Evolutionary conservation across 2,888 invertebrate genomes (phyloP), one percentile per base, ranked within the genome.

Genomic region (Sesamia inferens): DNA sequence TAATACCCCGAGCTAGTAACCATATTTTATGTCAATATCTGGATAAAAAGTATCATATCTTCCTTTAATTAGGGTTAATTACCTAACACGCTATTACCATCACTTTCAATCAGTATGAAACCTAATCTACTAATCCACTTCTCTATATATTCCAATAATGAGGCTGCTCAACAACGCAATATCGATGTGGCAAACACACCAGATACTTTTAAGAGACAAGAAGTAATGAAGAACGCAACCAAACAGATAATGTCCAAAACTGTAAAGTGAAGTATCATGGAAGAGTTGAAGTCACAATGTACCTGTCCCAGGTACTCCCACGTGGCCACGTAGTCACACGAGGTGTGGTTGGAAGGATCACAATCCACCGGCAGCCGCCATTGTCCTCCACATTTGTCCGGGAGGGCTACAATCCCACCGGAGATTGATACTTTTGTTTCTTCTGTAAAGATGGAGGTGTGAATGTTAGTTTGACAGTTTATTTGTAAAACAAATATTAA

Each of bases 351-450:
- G 76, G 96, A 0, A 0, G 97, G 95, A 62, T 96, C 96, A 89
- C 99, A 99, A 80, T 96, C 94, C 2, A 97, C 92, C 0, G 99
- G 99, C 81, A 97, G 96, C 85, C 97, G 97, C 98, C 98, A 99
- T 89, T 98, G 97, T 0, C 98, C 98, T 0, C 97, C 97, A 86
- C 98, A 98, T 81, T 97, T 97, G 81, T 96, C 93, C 6, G 93
- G 92, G 44, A 96, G 90, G 6, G 90, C 92, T 3, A 85, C 89
- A 1, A 95, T 90, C 5, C 95, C 96, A 1, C 93, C 95, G 3
- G 94, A 91, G 1, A 93, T 82, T 0, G 94, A 87, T 1, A 94
- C 94, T 86, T 92, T 96, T 81, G 94, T 95, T 91, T 96, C 97
- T 88, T 97, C 95, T 95, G 89, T 10, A n/a, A 16, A 31, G 2